Conservation (phyloP, 2,113 vertebrate species). For the Coregonus clupeaformis region DNA sequence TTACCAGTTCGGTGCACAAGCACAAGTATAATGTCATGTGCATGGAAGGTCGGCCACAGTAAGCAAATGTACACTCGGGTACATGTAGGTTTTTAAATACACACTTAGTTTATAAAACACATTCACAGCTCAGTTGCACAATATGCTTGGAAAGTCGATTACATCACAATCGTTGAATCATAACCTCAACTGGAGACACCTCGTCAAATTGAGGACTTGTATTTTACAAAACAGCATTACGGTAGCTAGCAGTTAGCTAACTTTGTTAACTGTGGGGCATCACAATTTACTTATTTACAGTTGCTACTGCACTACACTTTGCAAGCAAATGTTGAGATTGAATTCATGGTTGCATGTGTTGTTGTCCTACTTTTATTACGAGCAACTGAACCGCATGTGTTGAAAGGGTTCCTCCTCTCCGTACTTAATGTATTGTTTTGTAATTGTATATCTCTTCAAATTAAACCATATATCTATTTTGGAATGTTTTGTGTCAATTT, state of each 20-base stretch:
- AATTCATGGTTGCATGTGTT: neutral
- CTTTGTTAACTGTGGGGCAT: too few relatives aligned
- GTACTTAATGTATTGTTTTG: neutral
- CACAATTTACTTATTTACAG: too few relatives aligned
- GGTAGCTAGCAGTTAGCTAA: too few relatives aligned
- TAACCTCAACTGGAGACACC: too few relatives aligned
- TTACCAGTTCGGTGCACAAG: slow-evolving; percentile 10
- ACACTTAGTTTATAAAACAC: neutral
- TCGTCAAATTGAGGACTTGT: too few relatives aligned
- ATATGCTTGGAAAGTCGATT: neutral
- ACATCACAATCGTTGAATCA: too few relatives aligned
- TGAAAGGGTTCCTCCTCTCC: neutral
- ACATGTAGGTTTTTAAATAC: neutral
- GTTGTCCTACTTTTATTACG: too few relatives aligned
- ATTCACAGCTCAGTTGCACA: neutral
- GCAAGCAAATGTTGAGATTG: neutral
- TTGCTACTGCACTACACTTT: too few relatives aligned
- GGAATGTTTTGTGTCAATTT: neutral
- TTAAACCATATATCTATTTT: neutral
- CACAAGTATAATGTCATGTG: neutral
- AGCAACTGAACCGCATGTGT: too few relatives aligned
- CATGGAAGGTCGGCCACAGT: neutral
- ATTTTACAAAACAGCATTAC: too few relatives aligned
- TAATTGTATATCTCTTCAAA: neutral
- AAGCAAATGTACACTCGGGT: too few relatives aligned